Conservation (phyloP, 2,888 invertebrate species). For the Folsomia manolachei region DNA sequence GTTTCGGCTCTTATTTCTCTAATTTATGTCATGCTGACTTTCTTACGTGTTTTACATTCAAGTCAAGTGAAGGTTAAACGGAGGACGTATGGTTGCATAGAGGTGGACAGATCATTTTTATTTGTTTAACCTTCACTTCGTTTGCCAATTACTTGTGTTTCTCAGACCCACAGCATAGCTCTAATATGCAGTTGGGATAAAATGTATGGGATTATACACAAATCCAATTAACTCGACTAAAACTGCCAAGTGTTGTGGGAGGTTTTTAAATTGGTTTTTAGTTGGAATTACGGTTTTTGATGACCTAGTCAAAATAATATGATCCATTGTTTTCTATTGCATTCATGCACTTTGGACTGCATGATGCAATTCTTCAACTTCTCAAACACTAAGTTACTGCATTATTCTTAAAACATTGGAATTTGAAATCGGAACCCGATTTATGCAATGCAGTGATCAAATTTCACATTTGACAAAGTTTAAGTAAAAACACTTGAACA, state of each 20-base stretch:
- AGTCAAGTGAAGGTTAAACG: background rate
- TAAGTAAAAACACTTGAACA: too few species aligned
- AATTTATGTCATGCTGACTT: conserved; percentile 6
- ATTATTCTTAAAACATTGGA: too few species aligned
- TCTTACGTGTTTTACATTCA: background rate
- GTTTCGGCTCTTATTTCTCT: background rate
- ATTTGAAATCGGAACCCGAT: too few species aligned
- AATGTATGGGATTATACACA: too few species aligned
- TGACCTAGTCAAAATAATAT: background rate
- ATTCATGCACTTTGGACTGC: too few species aligned
- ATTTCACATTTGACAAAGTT: too few species aligned
- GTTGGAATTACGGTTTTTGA: background rate
- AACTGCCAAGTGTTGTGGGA: background rate
- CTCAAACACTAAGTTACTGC: too few species aligned
- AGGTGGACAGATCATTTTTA: background rate
- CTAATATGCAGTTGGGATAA: too few species aligned
- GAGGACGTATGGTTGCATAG: background rate
- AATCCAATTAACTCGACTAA: background rate
- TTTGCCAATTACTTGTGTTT: background rate
- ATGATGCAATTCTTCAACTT: too few species aligned
- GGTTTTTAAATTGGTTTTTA: conserved; percentile 2
- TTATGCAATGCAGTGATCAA: too few species aligned
- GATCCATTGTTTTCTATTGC: background rate
- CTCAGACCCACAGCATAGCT: too few species aligned
- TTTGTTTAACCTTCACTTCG: conserved; percentile 3